Conservation (phyloP, 1,140 invertebrate species). For the Drosophila erecta region DNA sequence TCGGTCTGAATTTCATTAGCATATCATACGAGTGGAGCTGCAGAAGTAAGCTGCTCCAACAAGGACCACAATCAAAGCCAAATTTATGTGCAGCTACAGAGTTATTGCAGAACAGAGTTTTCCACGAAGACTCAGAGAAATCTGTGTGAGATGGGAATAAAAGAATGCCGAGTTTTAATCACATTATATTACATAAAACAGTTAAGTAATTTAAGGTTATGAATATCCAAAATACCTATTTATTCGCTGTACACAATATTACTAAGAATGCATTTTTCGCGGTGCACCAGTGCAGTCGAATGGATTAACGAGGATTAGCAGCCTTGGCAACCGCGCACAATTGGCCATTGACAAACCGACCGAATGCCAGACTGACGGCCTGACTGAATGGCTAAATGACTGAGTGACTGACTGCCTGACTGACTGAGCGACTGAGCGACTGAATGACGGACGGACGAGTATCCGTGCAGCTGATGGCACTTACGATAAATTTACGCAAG, state of each 20-base stretch:
- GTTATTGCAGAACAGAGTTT: too few relatives aligned
- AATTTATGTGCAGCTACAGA: slow-evolving; percentile 68
- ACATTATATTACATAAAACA: too few relatives aligned
- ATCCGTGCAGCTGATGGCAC: slow-evolving; percentile 69
- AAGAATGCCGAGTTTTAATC: too few relatives aligned
- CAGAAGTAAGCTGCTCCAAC: slow-evolving; percentile 23
- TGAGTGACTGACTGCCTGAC: too few relatives aligned
- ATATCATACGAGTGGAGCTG: slow-evolving; percentile 50
- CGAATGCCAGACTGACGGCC: slow-evolving; percentile 3
- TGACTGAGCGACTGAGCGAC: too few relatives aligned
- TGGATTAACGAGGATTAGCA: slow-evolving; percentile 78
- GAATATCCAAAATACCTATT: background rate
- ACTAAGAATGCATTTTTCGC: background rate
- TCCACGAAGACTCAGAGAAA: background rate
- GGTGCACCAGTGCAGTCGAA: slow-evolving; percentile 32
- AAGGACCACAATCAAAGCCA: slow-evolving; percentile 45
- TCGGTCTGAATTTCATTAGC: slow-evolving; percentile 72
- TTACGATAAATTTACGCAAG: slow-evolving; percentile 84
- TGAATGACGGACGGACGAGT: slow-evolving; percentile 45
- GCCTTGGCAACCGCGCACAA: slow-evolving; percentile 49
- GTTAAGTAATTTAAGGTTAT: too few relatives aligned
- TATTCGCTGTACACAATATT: background rate
- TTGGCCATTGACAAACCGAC: slow-evolving; percentile 37
- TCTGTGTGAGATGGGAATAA: too few relatives aligned
- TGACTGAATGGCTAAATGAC: slow-evolving; percentile 9